Conservation (phyloP, 2,113 vertebrate genomes). For the Macaca mulatta region DNA sequence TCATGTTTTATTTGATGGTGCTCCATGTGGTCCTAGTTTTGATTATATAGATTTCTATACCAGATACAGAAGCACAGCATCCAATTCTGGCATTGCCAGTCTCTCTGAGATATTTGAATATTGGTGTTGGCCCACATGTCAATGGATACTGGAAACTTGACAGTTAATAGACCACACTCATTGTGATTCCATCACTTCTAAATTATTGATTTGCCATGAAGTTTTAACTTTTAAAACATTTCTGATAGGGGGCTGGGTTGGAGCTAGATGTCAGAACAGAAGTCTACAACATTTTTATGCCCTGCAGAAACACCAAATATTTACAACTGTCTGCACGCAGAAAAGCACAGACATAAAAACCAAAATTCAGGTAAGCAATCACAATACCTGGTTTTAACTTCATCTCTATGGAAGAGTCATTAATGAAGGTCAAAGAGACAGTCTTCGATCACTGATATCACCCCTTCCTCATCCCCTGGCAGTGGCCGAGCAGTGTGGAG, state of each 20-base stretch:
- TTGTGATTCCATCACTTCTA: not conserved
- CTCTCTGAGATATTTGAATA: not conserved
- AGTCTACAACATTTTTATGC: not conserved
- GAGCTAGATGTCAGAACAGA: too few species aligned
- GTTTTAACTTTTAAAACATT: not conserved
- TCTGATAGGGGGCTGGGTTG: too few species aligned
- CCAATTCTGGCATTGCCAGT: not conserved
- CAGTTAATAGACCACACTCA: not conserved
- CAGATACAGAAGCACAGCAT: not conserved
- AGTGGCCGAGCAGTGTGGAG: too few species aligned
- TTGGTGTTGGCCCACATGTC: not conserved
- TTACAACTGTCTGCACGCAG: too few species aligned
- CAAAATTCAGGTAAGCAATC: too few species aligned
- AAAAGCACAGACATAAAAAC: too few species aligned
- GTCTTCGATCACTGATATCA: too few species aligned
- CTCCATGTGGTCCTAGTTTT: not conserved
- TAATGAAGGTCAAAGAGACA: too few species aligned
- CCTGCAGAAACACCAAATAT: too few species aligned
- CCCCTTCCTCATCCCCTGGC: too few species aligned
- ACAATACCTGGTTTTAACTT: too few species aligned
- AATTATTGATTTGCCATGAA: not conserved
- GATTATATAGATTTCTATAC: not conserved
- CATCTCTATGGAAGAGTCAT: too few species aligned
- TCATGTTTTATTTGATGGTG: not conserved
- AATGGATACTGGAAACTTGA: not conserved